Evolutionary conservation across 1,140 invertebrate species (phyloP).

Genomic region (Pomacea maculata): DNA sequence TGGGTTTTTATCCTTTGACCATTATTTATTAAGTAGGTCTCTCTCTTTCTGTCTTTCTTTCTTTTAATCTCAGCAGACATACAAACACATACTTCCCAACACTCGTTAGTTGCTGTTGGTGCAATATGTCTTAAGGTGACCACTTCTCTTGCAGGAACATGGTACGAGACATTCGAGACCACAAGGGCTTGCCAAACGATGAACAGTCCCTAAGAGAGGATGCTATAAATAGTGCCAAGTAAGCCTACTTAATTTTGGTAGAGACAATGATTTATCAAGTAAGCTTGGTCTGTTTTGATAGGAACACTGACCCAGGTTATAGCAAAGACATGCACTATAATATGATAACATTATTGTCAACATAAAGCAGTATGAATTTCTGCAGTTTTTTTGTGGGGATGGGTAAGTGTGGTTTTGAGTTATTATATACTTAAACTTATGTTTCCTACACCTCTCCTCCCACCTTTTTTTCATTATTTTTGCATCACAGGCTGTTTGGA

Average conservation of each 20-base stretch:
- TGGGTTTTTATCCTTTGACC: too few species aligned
- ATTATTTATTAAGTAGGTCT: too few species aligned
- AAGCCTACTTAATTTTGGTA: conserved; percentile 35
- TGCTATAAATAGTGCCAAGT: conserved; percentile 65
- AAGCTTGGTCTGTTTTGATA: too few species aligned
- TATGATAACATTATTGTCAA: too few species aligned
- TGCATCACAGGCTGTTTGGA: conserved; percentile 64
- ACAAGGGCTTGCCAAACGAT: conserved; percentile 62
- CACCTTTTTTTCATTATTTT: neutral
- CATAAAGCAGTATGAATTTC: neutral
- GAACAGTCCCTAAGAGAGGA: conserved; percentile 61
- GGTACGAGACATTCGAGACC: conserved; percentile 64
- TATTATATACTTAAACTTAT: neutral
- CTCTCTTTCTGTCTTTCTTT: neutral
- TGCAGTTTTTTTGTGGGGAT: neutral
- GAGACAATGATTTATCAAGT: neutral
- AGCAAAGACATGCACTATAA: too few species aligned
- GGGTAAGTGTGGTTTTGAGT: too few species aligned
- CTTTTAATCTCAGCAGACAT: neutral
- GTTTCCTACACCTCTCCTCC: too few species aligned
- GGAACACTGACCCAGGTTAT: too few species aligned
- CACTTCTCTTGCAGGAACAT: conserved; percentile 34
- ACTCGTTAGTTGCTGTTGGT: neutral
- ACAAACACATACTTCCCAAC: too few species aligned
- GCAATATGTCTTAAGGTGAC: neutral